Conservation (phyloP, 1,140 invertebrate species). For the Magallana gigas region DNA sequence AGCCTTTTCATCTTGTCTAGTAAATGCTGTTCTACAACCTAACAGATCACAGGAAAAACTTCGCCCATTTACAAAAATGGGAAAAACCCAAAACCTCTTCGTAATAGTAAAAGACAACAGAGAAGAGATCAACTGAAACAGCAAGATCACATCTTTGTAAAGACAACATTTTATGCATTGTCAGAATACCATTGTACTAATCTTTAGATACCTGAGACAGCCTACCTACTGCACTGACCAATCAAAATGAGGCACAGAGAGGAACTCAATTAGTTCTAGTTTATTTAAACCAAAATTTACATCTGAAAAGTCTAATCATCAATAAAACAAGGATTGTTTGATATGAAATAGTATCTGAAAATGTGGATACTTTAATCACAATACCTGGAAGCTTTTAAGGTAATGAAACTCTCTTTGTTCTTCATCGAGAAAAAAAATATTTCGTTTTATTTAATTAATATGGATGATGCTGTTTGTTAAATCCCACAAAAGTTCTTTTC, state of each 20-base stretch:
- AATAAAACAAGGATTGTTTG: background rate
- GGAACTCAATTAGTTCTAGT: slow-evolving; percentile 1
- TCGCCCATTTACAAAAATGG: background rate
- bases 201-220: background rate
- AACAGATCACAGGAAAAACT: background rate
- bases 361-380: background rate
- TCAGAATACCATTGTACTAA: background rate
- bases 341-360: background rate
- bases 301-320: background rate
- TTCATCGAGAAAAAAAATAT: background rate
- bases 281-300: slow-evolving; percentile 2
- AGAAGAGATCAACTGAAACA: background rate
- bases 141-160: background rate
- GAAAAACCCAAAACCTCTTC: background rate
- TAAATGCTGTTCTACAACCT: background rate
- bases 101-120: background rate
- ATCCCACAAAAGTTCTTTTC: too few species aligned
- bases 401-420: slow-evolving; percentile 24
- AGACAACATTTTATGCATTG: slow-evolving; percentile 5
- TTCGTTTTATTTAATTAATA: background rate
- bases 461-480: too few species aligned
- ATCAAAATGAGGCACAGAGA: background rate
- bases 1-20: background rate
- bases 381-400: slow-evolving; percentile 15
- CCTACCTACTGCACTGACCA: background rate